Conservation (phyloP, 2,888 invertebrate species). For the Drosophila picticornis region DNA sequence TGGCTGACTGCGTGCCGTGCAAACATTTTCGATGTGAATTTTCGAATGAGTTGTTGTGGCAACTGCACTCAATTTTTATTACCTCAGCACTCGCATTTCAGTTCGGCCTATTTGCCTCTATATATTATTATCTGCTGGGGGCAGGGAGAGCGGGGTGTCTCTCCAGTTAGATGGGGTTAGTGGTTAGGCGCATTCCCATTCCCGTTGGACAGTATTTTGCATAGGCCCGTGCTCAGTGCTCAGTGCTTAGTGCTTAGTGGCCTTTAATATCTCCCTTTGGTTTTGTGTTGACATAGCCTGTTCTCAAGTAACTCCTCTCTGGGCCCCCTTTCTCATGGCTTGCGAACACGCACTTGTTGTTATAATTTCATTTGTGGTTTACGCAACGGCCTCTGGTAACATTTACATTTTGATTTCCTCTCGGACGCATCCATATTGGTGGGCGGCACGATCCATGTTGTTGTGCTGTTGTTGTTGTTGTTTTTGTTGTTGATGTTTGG, state of each 20-base stretch:
- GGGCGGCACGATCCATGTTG: conserved; percentile 1
- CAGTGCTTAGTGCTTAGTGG: conserved; percentile 18
- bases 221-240: conserved; percentile 18
- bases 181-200: not conserved
- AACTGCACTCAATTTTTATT: conserved; percentile 75
- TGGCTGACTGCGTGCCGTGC: conserved; percentile 49
- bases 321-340: not conserved
- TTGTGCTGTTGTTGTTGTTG: conserved; percentile 13
- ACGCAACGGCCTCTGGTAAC: conserved; percentile 55
- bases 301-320: not conserved
- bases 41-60: conserved; percentile 50
- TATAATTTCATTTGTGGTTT: conserved; percentile 74
- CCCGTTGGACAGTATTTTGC: conserved; percentile 29
- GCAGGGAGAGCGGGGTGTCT: not conserved
- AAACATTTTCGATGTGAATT: conserved; percentile 61
- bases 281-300: conserved; percentile 40
- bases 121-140: conserved; percentile 23
- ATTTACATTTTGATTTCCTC: conserved; percentile 78
- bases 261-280: conserved; percentile 47
- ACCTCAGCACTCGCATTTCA: conserved; percentile 59
- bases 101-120: conserved; percentile 34
- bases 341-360: conserved; percentile 43
- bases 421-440: conserved; percentile 54
- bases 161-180: not conserved
- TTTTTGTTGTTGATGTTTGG: conserved; percentile 2